phyloP scores from a whole-genome alignment of 2,113 vertebrate genomes.

The Burhinus bistriatus region DNA sequence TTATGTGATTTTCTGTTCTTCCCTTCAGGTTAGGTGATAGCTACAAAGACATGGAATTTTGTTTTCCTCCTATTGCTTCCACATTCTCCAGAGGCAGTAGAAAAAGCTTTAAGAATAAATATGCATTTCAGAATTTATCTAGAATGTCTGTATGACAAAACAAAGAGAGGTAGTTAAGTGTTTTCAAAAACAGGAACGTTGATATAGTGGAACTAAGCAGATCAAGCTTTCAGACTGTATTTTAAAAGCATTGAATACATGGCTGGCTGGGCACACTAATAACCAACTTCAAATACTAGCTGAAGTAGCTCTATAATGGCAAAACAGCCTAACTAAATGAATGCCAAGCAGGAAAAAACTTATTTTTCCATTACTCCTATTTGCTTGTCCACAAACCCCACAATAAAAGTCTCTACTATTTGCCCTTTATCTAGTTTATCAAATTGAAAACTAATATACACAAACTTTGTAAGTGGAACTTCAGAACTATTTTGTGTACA shows the following conservation, averaged over 20 bases:
- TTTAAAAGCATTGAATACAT: conserved; percentile 54
- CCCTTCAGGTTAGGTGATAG: not conserved
- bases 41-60: not conserved
- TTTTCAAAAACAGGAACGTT: conserved; percentile 28
- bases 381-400: not conserved
- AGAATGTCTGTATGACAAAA: conserved; percentile 6
- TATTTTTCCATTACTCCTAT: not conserved
- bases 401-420: not conserved
- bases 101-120: conserved; percentile 19
- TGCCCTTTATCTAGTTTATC: not conserved
- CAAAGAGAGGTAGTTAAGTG: conserved; percentile 7
- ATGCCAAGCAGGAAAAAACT: conserved; percentile 1
- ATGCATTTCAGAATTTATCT: conserved; percentile 7
- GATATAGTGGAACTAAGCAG: conserved; percentile 60
- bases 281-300: conserved; percentile 45
- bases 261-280: conserved; percentile 63
- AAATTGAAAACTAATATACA: not conserved
- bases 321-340: conserved; percentile 35
- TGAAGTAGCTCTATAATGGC: conserved; percentile 13
- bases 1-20: not conserved
- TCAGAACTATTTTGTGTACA: not conserved
- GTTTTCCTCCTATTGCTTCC: not conserved
- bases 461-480: not conserved
- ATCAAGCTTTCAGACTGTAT: conserved; percentile 49
- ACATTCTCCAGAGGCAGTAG: not conserved